Evolutionary conservation across 2,888 invertebrate species (phyloP).

Genomic region (Gerosis bhagava): DNA sequence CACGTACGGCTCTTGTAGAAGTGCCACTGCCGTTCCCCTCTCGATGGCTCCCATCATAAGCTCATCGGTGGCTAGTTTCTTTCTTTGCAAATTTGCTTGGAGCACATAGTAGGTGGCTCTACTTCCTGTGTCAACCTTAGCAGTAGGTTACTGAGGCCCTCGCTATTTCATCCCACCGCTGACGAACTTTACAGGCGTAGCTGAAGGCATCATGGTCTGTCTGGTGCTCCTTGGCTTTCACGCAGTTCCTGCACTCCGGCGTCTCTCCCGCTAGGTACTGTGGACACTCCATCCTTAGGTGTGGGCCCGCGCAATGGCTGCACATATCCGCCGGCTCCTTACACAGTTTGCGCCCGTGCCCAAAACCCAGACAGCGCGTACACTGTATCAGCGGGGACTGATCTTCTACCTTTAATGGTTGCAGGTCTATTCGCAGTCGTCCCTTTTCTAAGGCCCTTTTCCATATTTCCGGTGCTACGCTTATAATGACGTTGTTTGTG

Average conservation of each 20-base stretch:
- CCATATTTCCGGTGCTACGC: too few relatives aligned
- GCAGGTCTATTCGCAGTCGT: conserved; percentile 12
- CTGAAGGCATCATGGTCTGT: neutral
- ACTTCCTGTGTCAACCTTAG: neutral
- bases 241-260: neutral
- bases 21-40: neutral
- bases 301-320: conserved; percentile 23
- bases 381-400: conserved; percentile 22
- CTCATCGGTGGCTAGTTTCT: conserved; percentile 1
- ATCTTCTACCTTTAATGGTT: conserved; percentile 1
- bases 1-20: conserved; percentile 20
- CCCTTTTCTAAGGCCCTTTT: neutral
- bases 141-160: neutral
- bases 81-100: conserved; percentile 7
- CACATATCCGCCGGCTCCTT: conserved; percentile 9
- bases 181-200: neutral
- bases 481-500: too few relatives aligned
- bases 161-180: neutral
- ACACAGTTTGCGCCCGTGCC: conserved; percentile 15
- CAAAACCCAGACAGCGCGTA: conserved; percentile 18
- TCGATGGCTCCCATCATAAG: conserved; percentile 3
- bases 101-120: too few relatives aligned
- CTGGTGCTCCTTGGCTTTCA: neutral
- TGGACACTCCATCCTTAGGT: conserved; percentile 16
- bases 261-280: too few relatives aligned